phyloP scores from a whole-genome alignment of 35 echinoderm and acorn worm genomes.

The Stichopus chloronotus region DNA sequence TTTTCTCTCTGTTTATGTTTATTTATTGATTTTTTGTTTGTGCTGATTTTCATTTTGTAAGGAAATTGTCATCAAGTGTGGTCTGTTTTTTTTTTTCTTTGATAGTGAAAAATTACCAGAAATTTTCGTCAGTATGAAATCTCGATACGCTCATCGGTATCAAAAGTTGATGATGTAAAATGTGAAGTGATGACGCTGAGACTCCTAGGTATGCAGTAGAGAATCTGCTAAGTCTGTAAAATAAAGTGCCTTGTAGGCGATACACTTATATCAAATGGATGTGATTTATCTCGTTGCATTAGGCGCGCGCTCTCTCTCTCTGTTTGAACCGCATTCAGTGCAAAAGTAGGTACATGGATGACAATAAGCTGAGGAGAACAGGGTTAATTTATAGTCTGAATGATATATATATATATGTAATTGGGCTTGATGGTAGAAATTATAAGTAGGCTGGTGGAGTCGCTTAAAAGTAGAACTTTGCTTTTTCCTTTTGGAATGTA shows the following conservation, averaged over 20 bases:
- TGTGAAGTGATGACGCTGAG: not conserved
- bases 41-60: not conserved
- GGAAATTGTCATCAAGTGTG: not conserved
- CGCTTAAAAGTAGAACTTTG: too few relatives aligned
- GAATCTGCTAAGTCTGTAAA: not conserved
- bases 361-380: constrained; percentile 35
- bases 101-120: not conserved
- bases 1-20: not conserved
- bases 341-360: not conserved
- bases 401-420: not conserved
- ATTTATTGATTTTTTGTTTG: too few relatives aligned
- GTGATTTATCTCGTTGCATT: not conserved
- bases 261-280: not conserved
- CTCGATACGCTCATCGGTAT: not conserved
- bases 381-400: not conserved
- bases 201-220: not conserved
- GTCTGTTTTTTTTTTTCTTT: not conserved
- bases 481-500: too few relatives aligned
- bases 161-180: not conserved
- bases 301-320: not conserved
- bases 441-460: too few relatives aligned
- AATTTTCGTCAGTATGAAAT: not conserved
- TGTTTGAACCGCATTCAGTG: not conserved
- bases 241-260: constrained; percentile 45
- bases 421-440: not conserved